Percentiles rank a stretch among this genome's conserved stretches.
phyloP scores from a whole-genome alignment of 2,888 invertebrate genomes.

The Idaea biselata region DNA sequence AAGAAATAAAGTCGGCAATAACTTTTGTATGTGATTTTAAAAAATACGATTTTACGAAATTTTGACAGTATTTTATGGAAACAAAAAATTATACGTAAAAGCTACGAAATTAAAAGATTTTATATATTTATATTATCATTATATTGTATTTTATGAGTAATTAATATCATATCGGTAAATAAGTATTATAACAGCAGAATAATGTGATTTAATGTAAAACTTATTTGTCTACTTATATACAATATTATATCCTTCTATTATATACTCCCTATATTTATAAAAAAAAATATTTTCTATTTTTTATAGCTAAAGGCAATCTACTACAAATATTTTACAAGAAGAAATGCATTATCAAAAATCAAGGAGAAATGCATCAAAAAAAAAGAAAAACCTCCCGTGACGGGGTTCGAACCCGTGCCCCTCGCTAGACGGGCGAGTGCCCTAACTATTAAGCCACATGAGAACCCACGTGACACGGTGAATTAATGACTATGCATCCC shows the following conservation, averaged over 20 bases:
- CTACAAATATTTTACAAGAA: too few species aligned
- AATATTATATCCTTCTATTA: background rate
- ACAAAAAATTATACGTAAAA: constrained; percentile 9
- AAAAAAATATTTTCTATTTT: too few species aligned
- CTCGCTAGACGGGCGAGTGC: too few species aligned
- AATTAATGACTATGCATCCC: too few species aligned
- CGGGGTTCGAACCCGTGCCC: too few species aligned
- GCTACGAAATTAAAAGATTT: background rate
- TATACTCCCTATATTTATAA: too few species aligned
- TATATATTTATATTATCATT: background rate
- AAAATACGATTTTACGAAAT: background rate
- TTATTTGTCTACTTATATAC: background rate
- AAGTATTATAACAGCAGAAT: background rate
- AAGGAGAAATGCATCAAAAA: too few species aligned
- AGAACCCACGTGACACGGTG: too few species aligned
- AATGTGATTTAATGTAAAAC: background rate
- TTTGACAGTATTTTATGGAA: constrained; percentile 1
- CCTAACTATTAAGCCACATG: too few species aligned
- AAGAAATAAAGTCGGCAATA: constrained; percentile 54
- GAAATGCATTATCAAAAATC: too few species aligned
- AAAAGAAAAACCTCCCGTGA: too few species aligned
- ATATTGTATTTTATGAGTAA: background rate
- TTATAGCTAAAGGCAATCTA: too few species aligned
- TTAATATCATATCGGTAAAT: background rate
- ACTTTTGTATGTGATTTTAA: constrained; percentile 55